Conservation (phyloP, 1,140 invertebrate genomes). For the Psix sp. region DNA sequence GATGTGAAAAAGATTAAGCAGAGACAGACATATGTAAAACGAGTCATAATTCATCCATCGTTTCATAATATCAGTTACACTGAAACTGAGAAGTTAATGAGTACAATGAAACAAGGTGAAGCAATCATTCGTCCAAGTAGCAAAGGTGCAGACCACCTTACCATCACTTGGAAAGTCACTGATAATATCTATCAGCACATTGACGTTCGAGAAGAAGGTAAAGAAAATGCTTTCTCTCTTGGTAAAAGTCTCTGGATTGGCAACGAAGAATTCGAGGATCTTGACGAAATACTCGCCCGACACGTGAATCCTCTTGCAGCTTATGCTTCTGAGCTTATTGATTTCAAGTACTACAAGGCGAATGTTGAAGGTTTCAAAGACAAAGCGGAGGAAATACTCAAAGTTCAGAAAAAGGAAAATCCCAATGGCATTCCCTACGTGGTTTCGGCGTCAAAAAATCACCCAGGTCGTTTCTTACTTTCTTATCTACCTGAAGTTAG, state of each 20-base stretch:
- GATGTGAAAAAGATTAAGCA: slow-evolving; percentile 89
- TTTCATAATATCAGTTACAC: slow-evolving; percentile 98
- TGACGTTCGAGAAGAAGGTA: slow-evolving; percentile 96
- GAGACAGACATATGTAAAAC: slow-evolving; percentile 90
- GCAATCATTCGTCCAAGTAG: slow-evolving; percentile 97
- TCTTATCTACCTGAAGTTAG: slow-evolving; percentile 93
- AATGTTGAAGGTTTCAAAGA: slow-evolving; percentile 85
- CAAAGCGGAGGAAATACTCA: slow-evolving; percentile 90
- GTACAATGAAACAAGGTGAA: slow-evolving; percentile 96
- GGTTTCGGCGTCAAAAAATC: slow-evolving; percentile 90
- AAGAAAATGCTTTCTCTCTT: slow-evolving; percentile 97
- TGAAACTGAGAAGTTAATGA: slow-evolving; percentile 94
- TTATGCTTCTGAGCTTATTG: slow-evolving; percentile 91
- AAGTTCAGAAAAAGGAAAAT: slow-evolving; percentile 91
- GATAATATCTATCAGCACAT: slow-evolving; percentile 97
- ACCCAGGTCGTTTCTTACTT: slow-evolving; percentile 96
- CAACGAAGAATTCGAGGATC: slow-evolving; percentile 95
- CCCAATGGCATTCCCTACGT: slow-evolving; percentile 94
- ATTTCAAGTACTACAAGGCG: slow-evolving; percentile 93
- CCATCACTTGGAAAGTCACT: slow-evolving; percentile 98
- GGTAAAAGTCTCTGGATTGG: slow-evolving; percentile 91
- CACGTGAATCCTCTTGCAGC: slow-evolving; percentile 97
- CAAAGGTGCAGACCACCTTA: slow-evolving; percentile 96
- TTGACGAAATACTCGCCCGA: slow-evolving; percentile 98
- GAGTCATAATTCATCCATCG: slow-evolving; percentile 97